Base-by-base conservation (phyloP, 2,888 invertebrate genomes). In the Melieria picta region DNA sequence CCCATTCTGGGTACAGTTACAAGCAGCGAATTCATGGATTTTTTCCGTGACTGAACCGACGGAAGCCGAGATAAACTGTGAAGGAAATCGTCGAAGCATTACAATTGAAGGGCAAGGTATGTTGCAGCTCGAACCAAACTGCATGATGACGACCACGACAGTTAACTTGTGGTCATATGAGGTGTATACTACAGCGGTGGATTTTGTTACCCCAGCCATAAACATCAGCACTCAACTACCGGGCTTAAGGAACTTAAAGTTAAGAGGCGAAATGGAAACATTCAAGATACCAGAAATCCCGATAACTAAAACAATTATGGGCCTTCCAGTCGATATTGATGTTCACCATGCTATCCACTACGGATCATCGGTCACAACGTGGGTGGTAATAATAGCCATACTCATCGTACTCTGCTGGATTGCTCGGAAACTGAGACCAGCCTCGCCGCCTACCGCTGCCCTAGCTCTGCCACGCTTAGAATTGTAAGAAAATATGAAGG, bases 131-230 rank as follows among this genome's bases (percentile, higher is more conserved):
- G 55, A 56, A 6, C 11, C 46, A 10, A 46, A 57, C n/a, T 66
- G 46, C 11, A 4, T 46, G 13, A 47, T 66, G 16, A 46, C 45
- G 5, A 7, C 66, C 9, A 10, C 52, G 16, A 56, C 46, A 11
- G 45, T 65, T 45, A 30, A 65, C 5, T 16, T 66, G 9, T 66
- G 66, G 66, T 46, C 66, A 16, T 57, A 57, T 10, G 58, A 66
- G 11, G 45, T 56, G 5, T 46, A 66, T 11, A 57, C 4, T 16
- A 42, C 58, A 10, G 42, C 43, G 30, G 45, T 58, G 42, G 58
- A 58, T 43, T 58, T 58, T 58, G 58, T 30, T 30, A 30, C 30
- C 2, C 30, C 30, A 30, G 30, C 30, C 1, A 30, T 30, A 30
- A 30, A 30, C 30, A 30, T 30, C 3, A 30, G 30, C 30, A 30